A percentile compares a stretch with the other conserved stretches of the same genome.
phyloP scores from a whole-genome alignment of 2,888 invertebrate species.

The Seira sanloemensis region DNA sequence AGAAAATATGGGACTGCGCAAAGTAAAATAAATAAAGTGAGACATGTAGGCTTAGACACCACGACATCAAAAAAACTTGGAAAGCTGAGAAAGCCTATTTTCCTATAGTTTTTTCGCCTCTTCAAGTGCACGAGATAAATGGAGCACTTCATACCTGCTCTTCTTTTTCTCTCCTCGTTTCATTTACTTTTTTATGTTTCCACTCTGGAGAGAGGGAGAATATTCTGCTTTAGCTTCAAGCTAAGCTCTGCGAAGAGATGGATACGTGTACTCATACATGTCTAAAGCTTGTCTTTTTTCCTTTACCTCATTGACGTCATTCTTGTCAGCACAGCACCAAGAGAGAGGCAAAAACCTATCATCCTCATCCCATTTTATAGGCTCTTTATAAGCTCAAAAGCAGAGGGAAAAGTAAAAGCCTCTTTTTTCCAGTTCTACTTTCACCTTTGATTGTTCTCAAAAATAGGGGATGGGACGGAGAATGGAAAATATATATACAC shows the following conservation, averaged over 20 bases:
- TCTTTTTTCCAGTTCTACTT: conserved; percentile 29
- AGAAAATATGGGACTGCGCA: too few species aligned
- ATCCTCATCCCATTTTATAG: conserved; percentile 29
- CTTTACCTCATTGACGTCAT: conserved; percentile 58
- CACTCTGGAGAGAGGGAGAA: background rate
- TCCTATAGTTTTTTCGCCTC: background rate
- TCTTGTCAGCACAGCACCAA: conserved; percentile 56
- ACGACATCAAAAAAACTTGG: background rate
- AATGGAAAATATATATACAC: background rate
- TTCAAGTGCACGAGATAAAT: background rate
- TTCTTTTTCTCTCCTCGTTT: background rate
- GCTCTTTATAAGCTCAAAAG: background rate
- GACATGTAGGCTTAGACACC: background rate
- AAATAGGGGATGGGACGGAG: background rate
- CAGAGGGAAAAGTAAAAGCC: too few species aligned
- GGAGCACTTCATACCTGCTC: conserved; percentile 4
- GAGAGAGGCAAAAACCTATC: conserved; percentile 9
- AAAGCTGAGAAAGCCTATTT: background rate
- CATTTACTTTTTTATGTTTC: background rate
- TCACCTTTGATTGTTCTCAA: conserved; percentile 38
- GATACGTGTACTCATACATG: conserved; percentile 8
- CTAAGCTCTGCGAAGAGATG: conserved; percentile 11
- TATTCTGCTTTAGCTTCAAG: conserved; percentile 39
- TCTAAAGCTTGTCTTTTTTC: background rate
- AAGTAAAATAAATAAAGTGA: background rate